phyloP scores from a whole-genome alignment of 1,140 invertebrate species.

The Cepaea nemoralis region DNA sequence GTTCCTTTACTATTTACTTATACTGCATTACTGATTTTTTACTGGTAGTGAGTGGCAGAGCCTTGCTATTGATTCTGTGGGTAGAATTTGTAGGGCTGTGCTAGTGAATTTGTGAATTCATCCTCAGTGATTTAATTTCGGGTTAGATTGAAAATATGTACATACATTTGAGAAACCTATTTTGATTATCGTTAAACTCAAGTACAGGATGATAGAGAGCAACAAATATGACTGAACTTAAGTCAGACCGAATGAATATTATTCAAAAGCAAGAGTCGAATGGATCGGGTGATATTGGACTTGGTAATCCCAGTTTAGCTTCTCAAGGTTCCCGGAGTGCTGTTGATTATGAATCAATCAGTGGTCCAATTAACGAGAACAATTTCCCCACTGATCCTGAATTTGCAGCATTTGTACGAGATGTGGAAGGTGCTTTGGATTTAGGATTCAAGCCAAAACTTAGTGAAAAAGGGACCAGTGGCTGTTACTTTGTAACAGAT shows the following conservation, averaged over 20 bases:
- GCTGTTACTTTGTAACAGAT: constrained; percentile 99
- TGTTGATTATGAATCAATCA: constrained; percentile 39
- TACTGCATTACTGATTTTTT: too few relatives aligned
- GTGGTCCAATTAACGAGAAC: constrained; percentile 47
- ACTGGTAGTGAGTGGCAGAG: too few relatives aligned
- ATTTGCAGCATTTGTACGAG: constrained; percentile 89
- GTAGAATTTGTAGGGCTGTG: too few relatives aligned
- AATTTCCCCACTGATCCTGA: constrained; percentile 75
- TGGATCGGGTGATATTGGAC: constrained; percentile 17
- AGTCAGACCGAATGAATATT: constrained; percentile 11
- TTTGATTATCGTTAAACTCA: neutral
- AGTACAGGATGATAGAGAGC: neutral
- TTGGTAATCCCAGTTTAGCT: neutral
- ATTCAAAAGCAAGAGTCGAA: constrained; percentile 15
- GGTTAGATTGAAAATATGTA: too few relatives aligned
- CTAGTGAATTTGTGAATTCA: too few relatives aligned
- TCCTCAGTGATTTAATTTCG: too few relatives aligned
- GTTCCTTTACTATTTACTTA: too few relatives aligned
- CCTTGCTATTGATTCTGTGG: too few relatives aligned
- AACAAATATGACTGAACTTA: constrained; percentile 27
- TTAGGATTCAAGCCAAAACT: constrained; percentile 91
- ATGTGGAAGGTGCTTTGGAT: constrained; percentile 93
- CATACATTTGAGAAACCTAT: too few relatives aligned
- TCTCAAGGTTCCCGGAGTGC: constrained; percentile 7
- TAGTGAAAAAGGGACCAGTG: constrained; percentile 95